Percentiles rank a stretch among this genome's conserved stretches.
phyloP scores from a whole-genome alignment of 2,113 vertebrate genomes.

The Labrus mixtus region DNA sequence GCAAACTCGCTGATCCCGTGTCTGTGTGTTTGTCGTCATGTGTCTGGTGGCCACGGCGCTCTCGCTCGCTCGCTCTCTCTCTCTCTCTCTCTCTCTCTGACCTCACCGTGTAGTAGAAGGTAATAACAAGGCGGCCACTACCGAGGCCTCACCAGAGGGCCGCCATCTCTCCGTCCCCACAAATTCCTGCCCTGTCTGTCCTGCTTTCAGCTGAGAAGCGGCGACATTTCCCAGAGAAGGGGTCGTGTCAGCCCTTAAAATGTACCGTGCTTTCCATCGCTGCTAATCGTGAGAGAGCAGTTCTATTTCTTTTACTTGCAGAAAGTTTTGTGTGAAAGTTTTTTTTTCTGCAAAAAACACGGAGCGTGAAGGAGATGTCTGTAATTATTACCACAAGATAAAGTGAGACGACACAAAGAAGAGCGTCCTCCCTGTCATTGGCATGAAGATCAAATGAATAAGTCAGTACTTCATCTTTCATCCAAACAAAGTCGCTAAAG shows the following conservation, averaged over 20 bases:
- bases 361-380: background rate
- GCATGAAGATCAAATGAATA: background rate
- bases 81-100: constrained; percentile 49
- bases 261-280: constrained; percentile 13
- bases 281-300: constrained; percentile 3
- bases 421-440: background rate
- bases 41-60: constrained; percentile 58
- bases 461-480: constrained; percentile 6
- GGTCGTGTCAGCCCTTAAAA: constrained; percentile 47
- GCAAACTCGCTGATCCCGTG: constrained; percentile 74
- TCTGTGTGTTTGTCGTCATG: constrained; percentile 75
- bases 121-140: constrained; percentile 76
- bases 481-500: background rate
- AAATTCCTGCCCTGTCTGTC: constrained; percentile 64
- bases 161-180: constrained; percentile 36
- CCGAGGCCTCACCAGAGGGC: constrained; percentile 59
- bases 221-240: constrained; percentile 35
- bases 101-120: constrained; percentile 72
- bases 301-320: background rate
- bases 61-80: constrained; percentile 33
- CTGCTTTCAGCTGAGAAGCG: constrained; percentile 51
- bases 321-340: constrained; percentile 6
- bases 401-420: background rate
- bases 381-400: background rate
- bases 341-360: background rate